Conservation (phyloP, 1,140 invertebrate genomes). For the Aphaenogaster ashmeadi region DNA sequence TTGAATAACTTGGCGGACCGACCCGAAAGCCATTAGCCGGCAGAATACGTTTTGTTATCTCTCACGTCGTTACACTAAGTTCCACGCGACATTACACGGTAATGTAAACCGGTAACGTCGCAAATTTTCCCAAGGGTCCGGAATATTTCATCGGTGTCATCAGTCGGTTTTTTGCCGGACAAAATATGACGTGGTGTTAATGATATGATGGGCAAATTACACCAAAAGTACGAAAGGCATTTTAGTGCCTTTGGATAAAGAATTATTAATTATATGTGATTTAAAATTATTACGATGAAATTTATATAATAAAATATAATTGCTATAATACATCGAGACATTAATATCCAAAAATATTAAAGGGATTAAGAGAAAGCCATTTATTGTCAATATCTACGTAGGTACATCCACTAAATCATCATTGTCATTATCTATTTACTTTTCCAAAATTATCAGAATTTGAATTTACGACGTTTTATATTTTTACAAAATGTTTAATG, state of each 20-base stretch:
- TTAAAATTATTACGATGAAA: neutral
- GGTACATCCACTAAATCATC: neutral
- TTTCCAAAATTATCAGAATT: neutral
- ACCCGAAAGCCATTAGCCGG: constrained; percentile 30
- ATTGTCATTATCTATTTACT: neutral
- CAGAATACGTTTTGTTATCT: constrained; percentile 46
- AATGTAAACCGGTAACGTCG: neutral
- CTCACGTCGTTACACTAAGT: constrained; percentile 35
- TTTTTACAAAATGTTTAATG: neutral
- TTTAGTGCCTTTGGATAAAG: neutral
- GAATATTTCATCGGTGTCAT: constrained; percentile 33
- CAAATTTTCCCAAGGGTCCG: constrained; percentile 42
- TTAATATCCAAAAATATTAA: constrained; percentile 8
- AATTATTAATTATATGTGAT: constrained; percentile 6
- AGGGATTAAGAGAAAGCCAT: constrained; percentile 1
- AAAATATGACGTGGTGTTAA: neutral
- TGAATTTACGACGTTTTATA: neutral
- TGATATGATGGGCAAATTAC: neutral
- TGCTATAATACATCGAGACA: neutral
- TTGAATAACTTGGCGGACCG: constrained; percentile 33
- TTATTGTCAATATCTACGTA: neutral
- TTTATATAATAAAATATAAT: constrained; percentile 5
- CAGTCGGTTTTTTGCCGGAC: neutral
- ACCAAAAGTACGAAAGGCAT: neutral
- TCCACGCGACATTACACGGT: constrained; percentile 11